A percentile compares a stretch with the other conserved stretches of the same genome.
phyloP scores from a whole-genome alignment of 2,797 vertebrate genomes.

The Borostomias antarcticus region DNA sequence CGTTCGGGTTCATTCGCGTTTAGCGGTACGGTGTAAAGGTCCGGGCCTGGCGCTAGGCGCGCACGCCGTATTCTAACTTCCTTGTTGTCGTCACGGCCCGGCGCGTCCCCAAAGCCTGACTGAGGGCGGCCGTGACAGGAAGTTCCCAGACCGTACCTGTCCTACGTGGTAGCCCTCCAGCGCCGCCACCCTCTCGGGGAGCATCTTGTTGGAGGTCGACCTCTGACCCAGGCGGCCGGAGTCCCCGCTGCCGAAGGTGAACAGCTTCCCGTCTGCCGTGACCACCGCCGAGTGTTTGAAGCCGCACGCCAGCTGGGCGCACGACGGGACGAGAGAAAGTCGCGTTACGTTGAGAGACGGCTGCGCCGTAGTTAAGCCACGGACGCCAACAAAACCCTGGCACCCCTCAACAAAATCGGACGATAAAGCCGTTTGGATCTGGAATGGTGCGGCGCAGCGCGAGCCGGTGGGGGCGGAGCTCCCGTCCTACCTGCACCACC shows the following conservation, averaged over 20 bases:
- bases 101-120: neutral
- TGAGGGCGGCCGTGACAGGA: no score
- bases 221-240: conserved; percentile 82
- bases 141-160: no score
- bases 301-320: conserved; percentile 77
- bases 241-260: conserved; percentile 83
- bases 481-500: conserved; percentile 73
- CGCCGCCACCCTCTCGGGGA: conserved; percentile 80
- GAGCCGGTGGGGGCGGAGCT: no score
- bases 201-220: conserved; percentile 83
- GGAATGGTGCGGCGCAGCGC: no score
- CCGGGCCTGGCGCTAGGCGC: no score
- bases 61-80: no score
- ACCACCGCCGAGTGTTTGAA: conserved; percentile 83
- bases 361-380: neutral
- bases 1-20: no score
- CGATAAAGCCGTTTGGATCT: no score
- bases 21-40: no score
- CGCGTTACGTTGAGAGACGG: neutral
- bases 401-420: no score
- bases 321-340: neutral
- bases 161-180: conserved; percentile 79
- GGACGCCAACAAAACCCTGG: no score
- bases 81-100: no score
- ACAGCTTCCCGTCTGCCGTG: conserved; percentile 82